Evolutionary conservation across 1,140 invertebrate genomes (phyloP).

Genomic region (Ruditapes philippinarum): DNA sequence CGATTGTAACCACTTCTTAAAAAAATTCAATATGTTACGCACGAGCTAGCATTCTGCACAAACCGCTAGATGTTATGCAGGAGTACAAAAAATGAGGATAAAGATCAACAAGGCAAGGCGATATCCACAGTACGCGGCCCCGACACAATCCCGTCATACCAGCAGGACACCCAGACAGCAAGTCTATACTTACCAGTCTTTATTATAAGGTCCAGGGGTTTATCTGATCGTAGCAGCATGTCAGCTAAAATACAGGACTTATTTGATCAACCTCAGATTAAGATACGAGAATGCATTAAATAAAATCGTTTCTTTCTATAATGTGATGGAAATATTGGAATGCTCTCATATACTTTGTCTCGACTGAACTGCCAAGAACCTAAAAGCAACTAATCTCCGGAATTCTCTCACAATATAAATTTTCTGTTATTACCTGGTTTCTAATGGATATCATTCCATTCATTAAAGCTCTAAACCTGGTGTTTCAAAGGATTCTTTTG

Average conservation of each 20-base stretch:
- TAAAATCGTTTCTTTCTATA: constrained; percentile 31
- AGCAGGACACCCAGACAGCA: no score
- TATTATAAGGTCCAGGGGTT: constrained; percentile 20
- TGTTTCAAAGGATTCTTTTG: constrained; percentile 49
- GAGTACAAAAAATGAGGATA: no score
- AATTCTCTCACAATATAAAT: constrained; percentile 14
- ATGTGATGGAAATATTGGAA: constrained; percentile 27
- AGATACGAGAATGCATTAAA: constrained; percentile 33
- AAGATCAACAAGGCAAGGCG: no score
- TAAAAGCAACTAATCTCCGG: constrained; percentile 30
- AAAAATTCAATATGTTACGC: constrained; percentile 64
- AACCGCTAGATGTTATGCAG: neutral
- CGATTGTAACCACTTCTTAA: constrained; percentile 10
- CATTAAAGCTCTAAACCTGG: constrained; percentile 5
- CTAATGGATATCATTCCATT: constrained; percentile 52
- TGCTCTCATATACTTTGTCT: constrained; percentile 54
- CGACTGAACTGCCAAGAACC: neutral
- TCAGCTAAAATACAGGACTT: neutral
- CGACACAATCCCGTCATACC: no score
- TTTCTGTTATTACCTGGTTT: constrained; percentile 5
- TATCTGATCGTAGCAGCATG: neutral
- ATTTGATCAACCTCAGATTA: constrained; percentile 40
- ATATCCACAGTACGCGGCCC: no score
- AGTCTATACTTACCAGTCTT: neutral
- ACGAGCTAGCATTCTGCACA: constrained; percentile 58